A percentile compares a stretch with the other conserved stretches of the same genome.
Evolutionary conservation across 2,797 vertebrate species (phyloP).

Genomic region (Decapterus maruadsi): DNA sequence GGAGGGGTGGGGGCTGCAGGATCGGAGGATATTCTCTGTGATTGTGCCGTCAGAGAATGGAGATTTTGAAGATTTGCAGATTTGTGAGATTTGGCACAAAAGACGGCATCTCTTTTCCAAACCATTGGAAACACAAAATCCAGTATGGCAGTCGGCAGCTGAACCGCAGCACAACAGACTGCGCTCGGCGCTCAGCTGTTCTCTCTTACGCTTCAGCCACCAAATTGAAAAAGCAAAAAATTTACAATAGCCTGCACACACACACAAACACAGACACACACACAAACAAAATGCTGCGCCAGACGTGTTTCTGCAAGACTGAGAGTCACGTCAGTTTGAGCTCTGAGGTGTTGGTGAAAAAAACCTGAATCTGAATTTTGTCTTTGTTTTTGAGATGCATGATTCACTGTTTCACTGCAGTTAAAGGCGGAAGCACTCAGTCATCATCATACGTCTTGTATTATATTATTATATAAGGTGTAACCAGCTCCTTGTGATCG

Average conservation of each 20-base stretch:
- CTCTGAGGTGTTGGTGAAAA: no score
- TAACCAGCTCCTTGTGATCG: no score
- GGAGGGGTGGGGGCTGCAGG: no score
- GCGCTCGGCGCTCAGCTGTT: neutral
- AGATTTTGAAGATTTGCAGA: neutral
- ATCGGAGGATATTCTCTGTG: slow-evolving; percentile 1
- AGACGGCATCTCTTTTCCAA: slow-evolving; percentile 19
- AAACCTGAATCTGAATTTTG: no score
- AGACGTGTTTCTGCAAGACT: slow-evolving; percentile 2
- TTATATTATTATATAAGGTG: no score
- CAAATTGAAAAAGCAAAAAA: slow-evolving; percentile 18
- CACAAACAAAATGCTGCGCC: slow-evolving; percentile 7
- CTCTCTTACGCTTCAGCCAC: neutral
- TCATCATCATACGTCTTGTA: no score
- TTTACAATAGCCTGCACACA: slow-evolving; percentile 7
- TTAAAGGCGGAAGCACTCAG: no score
- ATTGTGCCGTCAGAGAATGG: slow-evolving; percentile 15
- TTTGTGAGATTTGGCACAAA: slow-evolving; percentile 9
- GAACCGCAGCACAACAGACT: slow-evolving; percentile 9
- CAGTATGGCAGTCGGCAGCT: slow-evolving; percentile 11
- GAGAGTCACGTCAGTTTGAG: neutral
- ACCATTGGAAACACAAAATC: slow-evolving; percentile 18
- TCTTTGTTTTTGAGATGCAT: no score
- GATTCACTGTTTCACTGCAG: no score
- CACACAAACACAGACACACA: neutral